Evolutionary conservation across 1,140 invertebrate species (phyloP), one percentile per base, ranked within the genome.

Genomic region (Brachionus asplanchnoidis): DNA sequence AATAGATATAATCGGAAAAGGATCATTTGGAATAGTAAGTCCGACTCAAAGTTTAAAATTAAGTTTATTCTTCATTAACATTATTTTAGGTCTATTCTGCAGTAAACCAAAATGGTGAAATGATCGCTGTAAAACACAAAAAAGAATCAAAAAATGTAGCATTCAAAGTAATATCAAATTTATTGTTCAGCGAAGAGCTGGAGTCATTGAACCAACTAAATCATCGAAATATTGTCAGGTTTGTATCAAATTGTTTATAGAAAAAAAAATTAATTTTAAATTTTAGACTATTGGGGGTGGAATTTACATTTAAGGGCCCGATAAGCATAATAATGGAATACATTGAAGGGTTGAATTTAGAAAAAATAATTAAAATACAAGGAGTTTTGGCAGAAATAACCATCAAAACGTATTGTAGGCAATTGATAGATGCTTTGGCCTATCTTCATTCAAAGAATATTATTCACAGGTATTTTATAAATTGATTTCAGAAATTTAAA

Each of bases 241-340:
- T n/a, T n/a, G 36, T 20, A 8, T 44, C 56, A 60, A 42, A 36
- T 36, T 36, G 32, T 36, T 36, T 1, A 28, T 28, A 36, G 32
- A 36, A 7, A 36, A 36, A 32, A 36, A 36, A 6, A 36, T 36
- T 36, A 53, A 14, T 53, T 53, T 42, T 12, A 4, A 60, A 40
- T 40, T 17, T 80, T 56, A 44, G 53, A 4, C 56, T 82, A 36
- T 65, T 82, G 20, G 79, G 79, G 8, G 53, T 65, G 5, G 53
- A 82, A 28, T 68, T 82, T 26, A 40, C 36, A 23, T 40, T 68
- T 65, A 26, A 23, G 14, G 79, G 79, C 12, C 40, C 79, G 26
- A 23, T 82, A 11, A 82, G 79, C 20, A 77, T 82, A n/a, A 14
- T 82, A 40, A 82, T 82, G 79, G 53, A 82, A 46, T 82, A 65